Percentiles rank a stretch among this genome's conserved stretches.
Evolutionary conservation across 2,113 vertebrate genomes (phyloP).

Genomic region (Oryzias celebensis): DNA sequence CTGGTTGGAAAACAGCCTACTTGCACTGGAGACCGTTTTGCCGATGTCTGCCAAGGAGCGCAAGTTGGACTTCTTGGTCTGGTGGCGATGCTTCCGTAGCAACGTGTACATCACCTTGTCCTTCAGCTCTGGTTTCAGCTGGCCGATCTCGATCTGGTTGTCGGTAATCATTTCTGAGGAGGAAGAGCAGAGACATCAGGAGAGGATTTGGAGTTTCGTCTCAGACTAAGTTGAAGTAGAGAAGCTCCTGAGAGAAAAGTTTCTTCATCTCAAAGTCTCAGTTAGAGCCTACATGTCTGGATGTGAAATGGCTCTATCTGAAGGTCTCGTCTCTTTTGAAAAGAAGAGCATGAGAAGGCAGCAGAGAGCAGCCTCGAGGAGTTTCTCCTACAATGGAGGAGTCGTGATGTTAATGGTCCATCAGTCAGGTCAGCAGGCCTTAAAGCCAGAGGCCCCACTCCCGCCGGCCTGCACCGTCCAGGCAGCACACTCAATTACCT

Average conservation of each 20-base stretch:
- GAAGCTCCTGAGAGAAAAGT: constrained; percentile 10
- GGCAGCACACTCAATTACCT: constrained; percentile 57
- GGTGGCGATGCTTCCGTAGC: constrained; percentile 94
- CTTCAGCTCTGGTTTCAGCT: constrained; percentile 89
- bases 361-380: constrained; percentile 48
- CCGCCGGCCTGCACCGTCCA: constrained; percentile 13
- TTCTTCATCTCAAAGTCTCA: constrained; percentile 19
- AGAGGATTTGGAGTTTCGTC: neutral
- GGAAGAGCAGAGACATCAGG: neutral
- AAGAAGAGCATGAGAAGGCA: constrained; percentile 59
- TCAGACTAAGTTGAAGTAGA: neutral
- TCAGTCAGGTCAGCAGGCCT: constrained; percentile 53
- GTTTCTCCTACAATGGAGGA: constrained; percentile 38
- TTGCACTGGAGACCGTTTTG: constrained; percentile 99
- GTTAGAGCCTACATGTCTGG: constrained; percentile 32
- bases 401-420: constrained; percentile 53
- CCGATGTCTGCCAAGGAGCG: constrained; percentile 96
- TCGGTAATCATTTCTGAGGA: constrained; percentile 90
- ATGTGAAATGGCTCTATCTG: constrained; percentile 48
- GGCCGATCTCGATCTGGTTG: constrained; percentile 93
- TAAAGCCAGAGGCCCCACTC: constrained; percentile 52
- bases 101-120: constrained; percentile 96
- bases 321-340: constrained; percentile 62
- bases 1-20: constrained; percentile 97
- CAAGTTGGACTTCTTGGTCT: constrained; percentile 99